Evolutionary conservation across 2,113 vertebrate species (phyloP).

Genomic region (Sterrhoptilus dennistouni): DNA sequence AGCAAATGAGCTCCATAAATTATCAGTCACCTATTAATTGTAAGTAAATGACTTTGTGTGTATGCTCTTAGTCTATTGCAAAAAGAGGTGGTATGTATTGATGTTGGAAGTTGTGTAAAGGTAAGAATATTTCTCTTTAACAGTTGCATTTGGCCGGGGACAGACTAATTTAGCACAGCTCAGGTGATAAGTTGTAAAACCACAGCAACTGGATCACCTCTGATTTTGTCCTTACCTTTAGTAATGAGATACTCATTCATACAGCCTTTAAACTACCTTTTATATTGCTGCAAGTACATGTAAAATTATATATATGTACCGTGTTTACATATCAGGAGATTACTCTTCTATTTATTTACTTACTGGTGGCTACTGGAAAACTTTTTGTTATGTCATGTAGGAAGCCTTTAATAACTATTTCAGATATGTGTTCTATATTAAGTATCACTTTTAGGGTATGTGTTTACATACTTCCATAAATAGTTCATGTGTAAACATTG

Average conservation of each 20-base stretch:
- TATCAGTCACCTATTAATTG: background rate
- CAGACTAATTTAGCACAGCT: background rate
- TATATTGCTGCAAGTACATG: background rate
- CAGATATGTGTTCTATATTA: background rate
- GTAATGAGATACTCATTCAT: background rate
- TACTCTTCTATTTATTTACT: background rate
- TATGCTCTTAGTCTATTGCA: background rate
- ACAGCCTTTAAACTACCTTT: background rate
- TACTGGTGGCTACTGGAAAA: background rate
- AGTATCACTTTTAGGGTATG: background rate
- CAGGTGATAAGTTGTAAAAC: background rate
- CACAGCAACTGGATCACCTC: background rate
- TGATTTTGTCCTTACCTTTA: background rate
- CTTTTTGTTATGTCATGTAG: background rate
- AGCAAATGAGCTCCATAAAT: background rate
- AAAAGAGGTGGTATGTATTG: background rate
- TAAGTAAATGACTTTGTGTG: background rate
- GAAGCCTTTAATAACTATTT: slow-evolving; percentile 12
- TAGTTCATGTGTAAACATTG: background rate
- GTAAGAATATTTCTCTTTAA: background rate
- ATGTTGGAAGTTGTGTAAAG: background rate
- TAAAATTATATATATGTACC: background rate
- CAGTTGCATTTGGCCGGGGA: background rate
- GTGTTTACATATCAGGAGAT: background rate
- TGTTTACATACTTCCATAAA: background rate